Evolutionary conservation across 2,797 vertebrate genomes (phyloP).

Genomic region (Eulemur albifrons): DNA sequence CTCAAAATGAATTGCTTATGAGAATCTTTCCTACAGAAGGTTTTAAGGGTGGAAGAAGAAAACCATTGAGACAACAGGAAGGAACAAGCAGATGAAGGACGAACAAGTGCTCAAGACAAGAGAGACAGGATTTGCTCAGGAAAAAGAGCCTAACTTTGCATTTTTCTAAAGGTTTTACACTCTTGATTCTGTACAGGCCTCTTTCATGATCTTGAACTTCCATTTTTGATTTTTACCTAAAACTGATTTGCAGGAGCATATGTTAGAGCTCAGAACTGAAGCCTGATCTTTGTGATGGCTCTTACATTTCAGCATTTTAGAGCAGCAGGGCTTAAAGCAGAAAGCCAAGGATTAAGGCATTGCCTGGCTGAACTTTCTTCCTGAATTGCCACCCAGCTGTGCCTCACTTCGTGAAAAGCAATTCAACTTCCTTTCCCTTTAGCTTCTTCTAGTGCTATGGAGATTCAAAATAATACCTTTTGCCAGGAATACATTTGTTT

Average conservation of each 20-base stretch:
- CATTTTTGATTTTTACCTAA: background rate
- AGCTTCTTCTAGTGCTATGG: background rate
- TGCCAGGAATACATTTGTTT: background rate
- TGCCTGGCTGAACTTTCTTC: background rate
- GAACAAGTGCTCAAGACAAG: background rate
- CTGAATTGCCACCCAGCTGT: background rate
- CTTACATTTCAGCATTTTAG: background rate
- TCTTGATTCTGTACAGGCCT: background rate
- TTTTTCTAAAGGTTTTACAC: background rate
- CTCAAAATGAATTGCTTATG: background rate
- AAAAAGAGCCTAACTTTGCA: background rate
- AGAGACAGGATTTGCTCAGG: background rate
- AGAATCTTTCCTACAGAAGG: background rate
- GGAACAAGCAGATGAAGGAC: background rate
- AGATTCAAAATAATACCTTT: conserved; percentile 3
- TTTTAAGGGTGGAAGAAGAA: background rate
- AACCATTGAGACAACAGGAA: background rate
- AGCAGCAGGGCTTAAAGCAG: background rate
- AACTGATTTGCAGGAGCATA: background rate
- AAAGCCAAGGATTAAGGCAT: background rate
- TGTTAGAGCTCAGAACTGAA: background rate
- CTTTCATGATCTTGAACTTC: background rate
- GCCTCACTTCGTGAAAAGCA: background rate
- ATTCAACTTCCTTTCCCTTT: background rate
- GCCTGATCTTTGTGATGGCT: background rate